Percentiles rank a stretch among this genome's conserved stretches.
phyloP scores from a whole-genome alignment of 2,113 vertebrate species.

The Zootoca vivipara region DNA sequence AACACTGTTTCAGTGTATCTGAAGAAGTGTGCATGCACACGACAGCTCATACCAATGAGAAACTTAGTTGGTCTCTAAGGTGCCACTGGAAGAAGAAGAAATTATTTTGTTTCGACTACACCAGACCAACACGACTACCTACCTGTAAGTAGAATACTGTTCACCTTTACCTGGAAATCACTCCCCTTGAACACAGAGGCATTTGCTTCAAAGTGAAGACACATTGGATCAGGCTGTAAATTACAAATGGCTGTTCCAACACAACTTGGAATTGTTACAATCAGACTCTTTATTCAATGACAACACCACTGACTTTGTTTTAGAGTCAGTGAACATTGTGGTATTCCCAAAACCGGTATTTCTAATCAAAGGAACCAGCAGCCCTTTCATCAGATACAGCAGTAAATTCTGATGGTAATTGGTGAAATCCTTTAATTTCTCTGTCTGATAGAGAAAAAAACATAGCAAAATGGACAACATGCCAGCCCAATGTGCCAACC shows the following conservation, averaged over 20 bases:
- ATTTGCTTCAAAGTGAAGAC: background rate
- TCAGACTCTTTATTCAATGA: background rate
- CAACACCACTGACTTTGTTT: background rate
- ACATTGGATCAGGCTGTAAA: background rate
- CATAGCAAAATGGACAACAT: background rate
- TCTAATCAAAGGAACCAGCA: background rate
- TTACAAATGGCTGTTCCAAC: background rate
- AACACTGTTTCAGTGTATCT: too few relatives aligned
- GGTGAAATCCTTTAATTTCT: background rate
- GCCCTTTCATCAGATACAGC: background rate
- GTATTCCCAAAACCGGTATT: background rate
- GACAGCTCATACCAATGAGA: too few relatives aligned
- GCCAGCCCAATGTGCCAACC: background rate
- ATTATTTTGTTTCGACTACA: too few relatives aligned
- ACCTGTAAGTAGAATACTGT: background rate
- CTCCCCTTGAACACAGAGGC: background rate
- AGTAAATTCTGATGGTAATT: background rate
- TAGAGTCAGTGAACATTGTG: background rate
- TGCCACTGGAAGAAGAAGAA: too few relatives aligned
- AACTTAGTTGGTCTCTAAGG: too few relatives aligned
- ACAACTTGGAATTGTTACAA: background rate
- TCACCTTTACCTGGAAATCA: background rate
- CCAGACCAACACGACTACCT: too few relatives aligned
- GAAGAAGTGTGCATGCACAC: too few relatives aligned
- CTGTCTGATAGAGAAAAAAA: constrained; percentile 17